Evolutionary conservation across 2,113 vertebrate genomes (phyloP).

Genomic region (Spermophilus dauricus): DNA sequence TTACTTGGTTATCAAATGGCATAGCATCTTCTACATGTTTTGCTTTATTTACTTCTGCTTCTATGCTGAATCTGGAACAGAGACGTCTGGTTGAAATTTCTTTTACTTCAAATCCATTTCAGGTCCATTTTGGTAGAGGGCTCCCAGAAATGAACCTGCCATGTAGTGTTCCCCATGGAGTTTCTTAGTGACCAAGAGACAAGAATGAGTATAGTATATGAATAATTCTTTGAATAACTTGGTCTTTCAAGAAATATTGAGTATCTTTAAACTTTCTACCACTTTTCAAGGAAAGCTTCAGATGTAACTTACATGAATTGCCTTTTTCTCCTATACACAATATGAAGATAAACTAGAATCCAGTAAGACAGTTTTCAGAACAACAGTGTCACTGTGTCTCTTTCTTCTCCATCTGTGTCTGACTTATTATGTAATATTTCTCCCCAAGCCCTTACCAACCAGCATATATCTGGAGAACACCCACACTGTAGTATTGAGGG

Average conservation of each 20-base stretch:
- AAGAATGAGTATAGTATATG: not conserved
- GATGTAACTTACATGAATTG: not conserved
- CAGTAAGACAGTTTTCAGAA: not conserved
- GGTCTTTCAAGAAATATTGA: constrained; percentile 15
- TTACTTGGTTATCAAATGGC: constrained; percentile 35
- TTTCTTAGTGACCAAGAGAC: not conserved
- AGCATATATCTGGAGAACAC: not conserved
- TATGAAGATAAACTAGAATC: not conserved
- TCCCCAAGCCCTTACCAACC: not conserved
- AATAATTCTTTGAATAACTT: constrained; percentile 23
- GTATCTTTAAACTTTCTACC: constrained; percentile 1
- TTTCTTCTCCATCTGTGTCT: not conserved
- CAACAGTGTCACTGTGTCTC: not conserved
- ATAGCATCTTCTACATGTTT: not conserved
- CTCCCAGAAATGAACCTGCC: not conserved
- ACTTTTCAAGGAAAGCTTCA: constrained; percentile 24
- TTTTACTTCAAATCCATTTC: not conserved
- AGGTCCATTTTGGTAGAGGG: not conserved
- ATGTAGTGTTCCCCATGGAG: not conserved
- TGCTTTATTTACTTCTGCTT: not conserved
- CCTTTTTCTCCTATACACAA: not conserved
- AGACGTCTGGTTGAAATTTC: not conserved
- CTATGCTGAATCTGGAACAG: not conserved
- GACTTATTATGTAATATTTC: not conserved
- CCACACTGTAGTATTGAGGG: not conserved